Evolutionary conservation across 2,888 invertebrate species (phyloP), one percentile per base, ranked within the genome.

Genomic region (Melikaiella ostensackeni): DNA sequence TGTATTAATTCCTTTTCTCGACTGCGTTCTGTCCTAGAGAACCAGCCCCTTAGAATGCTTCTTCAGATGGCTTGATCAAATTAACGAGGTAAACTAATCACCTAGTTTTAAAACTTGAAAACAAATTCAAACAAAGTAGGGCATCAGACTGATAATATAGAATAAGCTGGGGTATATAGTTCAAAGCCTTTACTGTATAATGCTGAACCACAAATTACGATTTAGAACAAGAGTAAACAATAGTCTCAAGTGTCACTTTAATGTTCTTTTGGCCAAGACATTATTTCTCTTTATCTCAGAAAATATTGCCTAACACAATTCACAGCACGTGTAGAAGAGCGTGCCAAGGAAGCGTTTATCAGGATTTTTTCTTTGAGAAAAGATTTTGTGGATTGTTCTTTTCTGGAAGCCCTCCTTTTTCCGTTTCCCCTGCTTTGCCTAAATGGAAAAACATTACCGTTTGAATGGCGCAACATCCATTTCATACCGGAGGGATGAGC

Each of bases 1-100:
- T 86, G 84, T 84, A 85, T 87, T 86, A 86, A 86, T 84, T 83
- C 84, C 83, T 84, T 85, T 84, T 84, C 83, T 83, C 82, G 74
- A 46, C 24, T 57, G 21, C 24, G 24, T 24, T 57, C 57, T 24
- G 24, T 57, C 24, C 24, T 21, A 11, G 11, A n/a, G 13, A 24
- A 57, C 24, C n/a, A n/a, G n/a, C n/a, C n/a, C n/a, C n/a, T n/a
- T n/a, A 50, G 55, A 73, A 73, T 73, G 73, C 73, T 46, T 46
- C 55, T 24, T n/a, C 24, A 57, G 24, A 57, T 57, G 21, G 55
- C 11, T 57, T n/a, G 21, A 24, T 57, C 7, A 21, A 57, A 24
- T 21, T 57, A 50, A 24, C 9, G 11, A 57, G 21, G 11, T 57
- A 57, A 57, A 57, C 55, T 57, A 11, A 57, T 24, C 24, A n/a